A percentile compares a stretch with the other conserved stretches of the same genome.
Evolutionary conservation across 1,140 invertebrate species (phyloP).

Genomic region (Tetramorium simillimum): DNA sequence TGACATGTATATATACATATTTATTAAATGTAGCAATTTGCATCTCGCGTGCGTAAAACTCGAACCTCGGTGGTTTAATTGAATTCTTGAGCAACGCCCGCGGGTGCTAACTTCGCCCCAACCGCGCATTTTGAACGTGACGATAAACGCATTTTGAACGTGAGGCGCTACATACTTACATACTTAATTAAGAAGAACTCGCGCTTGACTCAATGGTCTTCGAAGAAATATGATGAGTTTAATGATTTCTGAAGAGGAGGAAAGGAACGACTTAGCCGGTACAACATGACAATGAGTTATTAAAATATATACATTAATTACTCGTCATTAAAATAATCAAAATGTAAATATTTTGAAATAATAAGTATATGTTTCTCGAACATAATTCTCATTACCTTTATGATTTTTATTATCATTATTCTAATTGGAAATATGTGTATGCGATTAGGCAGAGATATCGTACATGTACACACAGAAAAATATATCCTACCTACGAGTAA

Average conservation of each 20-base stretch:
- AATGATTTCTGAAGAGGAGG: not conserved
- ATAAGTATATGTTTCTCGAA: not conserved
- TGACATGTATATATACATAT: not conserved
- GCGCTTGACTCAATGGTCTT: not conserved
- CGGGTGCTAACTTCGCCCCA: no score
- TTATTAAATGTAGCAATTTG: conserved; percentile 43
- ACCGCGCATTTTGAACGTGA: not conserved
- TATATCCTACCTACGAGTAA: no score
- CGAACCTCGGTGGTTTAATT: not conserved
- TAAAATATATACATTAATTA: not conserved
- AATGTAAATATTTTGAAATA: not conserved
- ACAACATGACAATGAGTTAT: not conserved
- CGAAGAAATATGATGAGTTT: not conserved
- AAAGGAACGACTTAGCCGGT: not conserved
- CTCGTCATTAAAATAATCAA: not conserved
- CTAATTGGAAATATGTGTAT: no score
- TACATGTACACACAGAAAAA: no score
- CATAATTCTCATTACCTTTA: not conserved
- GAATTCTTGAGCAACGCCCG: conserved; percentile 18
- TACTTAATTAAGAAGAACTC: not conserved
- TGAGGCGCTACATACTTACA: no score
- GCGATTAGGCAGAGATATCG: no score
- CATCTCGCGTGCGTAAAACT: not conserved
- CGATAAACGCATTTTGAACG: not conserved
- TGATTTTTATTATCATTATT: not conserved